Evolutionary conservation across 2,113 vertebrate species (phyloP).

Genomic region (Hippocampus mohnikei): DNA sequence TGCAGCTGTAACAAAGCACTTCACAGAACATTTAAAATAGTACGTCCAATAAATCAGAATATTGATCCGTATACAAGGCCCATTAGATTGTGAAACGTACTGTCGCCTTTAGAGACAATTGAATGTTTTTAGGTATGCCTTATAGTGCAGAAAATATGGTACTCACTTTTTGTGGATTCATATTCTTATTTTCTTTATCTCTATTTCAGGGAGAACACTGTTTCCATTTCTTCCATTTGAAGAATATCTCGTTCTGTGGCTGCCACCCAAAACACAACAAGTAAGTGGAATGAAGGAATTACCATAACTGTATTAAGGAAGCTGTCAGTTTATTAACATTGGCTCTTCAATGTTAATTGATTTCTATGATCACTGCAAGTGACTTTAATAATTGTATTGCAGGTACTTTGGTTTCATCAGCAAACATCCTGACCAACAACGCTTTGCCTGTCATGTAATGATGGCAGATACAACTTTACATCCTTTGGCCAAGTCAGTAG

Average conservation of each 20-base stretch:
- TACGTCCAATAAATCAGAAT: too few species aligned
- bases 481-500: conserved; percentile 84
- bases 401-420: conserved; percentile 97
- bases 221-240: conserved; percentile 94
- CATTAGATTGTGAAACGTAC: too few species aligned
- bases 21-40: too few species aligned
- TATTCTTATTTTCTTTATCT: neutral
- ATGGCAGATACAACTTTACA: conserved; percentile 85
- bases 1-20: too few species aligned
- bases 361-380: neutral
- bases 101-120: too few species aligned
- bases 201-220: conserved; percentile 82
- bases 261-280: conserved; percentile 91
- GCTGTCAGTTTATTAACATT: neutral
- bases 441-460: conserved; percentile 94
- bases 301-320: neutral
- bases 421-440: conserved; percentile 88
- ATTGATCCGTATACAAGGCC: too few species aligned
- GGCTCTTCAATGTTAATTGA: neutral
- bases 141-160: too few species aligned
- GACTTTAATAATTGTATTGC: conserved; percentile 16
- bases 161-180: neutral
- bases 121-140: too few species aligned
- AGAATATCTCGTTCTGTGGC: conserved; percentile 95
- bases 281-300: conserved; percentile 61